These are phyloP conservation scores for Erythrocercus mccallii DNA, from an alignment of 2,113 vertebrate species.

Conservation along the genomic window DNA sequence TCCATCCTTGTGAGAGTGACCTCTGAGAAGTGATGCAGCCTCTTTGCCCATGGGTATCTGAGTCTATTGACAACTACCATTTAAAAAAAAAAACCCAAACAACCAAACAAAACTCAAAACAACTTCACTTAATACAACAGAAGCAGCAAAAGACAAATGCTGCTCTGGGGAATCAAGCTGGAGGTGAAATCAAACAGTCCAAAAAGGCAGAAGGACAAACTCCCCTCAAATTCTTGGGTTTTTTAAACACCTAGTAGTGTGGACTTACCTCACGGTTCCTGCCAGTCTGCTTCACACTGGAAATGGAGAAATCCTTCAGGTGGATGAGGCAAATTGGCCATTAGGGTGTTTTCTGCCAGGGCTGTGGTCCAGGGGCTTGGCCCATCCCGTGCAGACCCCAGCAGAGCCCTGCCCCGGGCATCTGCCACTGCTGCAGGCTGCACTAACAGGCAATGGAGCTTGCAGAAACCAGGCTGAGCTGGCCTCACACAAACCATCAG, in stretches of 20 bases:
- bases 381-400: accelerated
- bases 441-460: neutral
- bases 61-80: neutral
- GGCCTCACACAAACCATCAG: neutral
- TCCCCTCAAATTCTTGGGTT: neutral
- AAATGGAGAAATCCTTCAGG: neutral
- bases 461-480: neutral
- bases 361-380: neutral
- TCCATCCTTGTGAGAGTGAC: neutral
- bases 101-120: neutral
- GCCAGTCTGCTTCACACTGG: neutral
- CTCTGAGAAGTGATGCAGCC: neutral
- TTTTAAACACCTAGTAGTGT: neutral
- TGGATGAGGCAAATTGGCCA: neutral
- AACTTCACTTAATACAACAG: neutral
- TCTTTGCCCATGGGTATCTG: neutral
- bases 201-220: neutral
- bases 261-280: neutral
- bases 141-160: neutral
- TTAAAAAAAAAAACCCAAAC: neutral
- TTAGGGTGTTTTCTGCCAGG: neutral
- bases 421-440: neutral
- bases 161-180: neutral
- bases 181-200: neutral
- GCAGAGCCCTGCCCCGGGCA: accelerated